Evolutionary conservation across 2,888 invertebrate species (phyloP).

Genomic region (Morpho achilles): DNA sequence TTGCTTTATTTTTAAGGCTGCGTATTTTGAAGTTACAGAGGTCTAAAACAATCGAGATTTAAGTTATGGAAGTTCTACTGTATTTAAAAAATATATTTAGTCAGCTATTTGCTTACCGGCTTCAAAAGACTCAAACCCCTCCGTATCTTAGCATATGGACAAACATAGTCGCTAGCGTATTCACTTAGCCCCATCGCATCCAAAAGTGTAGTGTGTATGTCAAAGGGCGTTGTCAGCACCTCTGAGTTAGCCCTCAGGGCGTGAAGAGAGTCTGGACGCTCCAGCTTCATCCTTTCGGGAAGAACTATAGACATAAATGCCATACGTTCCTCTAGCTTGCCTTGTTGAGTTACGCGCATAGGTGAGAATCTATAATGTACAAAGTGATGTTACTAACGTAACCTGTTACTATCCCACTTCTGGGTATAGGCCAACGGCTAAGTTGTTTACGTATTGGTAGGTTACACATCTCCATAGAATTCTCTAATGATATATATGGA

Average conservation of each 20-base stretch:
- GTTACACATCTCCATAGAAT: too few relatives aligned
- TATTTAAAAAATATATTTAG: too few relatives aligned
- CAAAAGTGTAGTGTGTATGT: constrained; percentile 85
- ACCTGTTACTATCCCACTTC: too few relatives aligned
- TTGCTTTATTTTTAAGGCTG: too few relatives aligned
- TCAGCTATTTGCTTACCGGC: constrained; percentile 22
- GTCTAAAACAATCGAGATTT: too few relatives aligned
- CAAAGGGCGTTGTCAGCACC: constrained; percentile 89
- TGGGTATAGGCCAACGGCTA: too few relatives aligned
- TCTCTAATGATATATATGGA: too few relatives aligned
- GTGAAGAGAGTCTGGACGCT: constrained; percentile 78
- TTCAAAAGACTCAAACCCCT: constrained; percentile 34
- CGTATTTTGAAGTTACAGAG: too few relatives aligned
- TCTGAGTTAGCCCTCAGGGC: constrained; percentile 82
- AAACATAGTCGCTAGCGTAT: constrained; percentile 24
- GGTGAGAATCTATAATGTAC: constrained; percentile 26
- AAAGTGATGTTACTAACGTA: not conserved
- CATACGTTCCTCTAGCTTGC: constrained; percentile 93
- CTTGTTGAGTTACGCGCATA: constrained; percentile 46
- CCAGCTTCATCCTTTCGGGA: constrained; percentile 83
- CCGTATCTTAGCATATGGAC: constrained; percentile 24
- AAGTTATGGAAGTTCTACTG: too few relatives aligned
- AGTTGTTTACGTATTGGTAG: too few relatives aligned
- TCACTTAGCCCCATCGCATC: constrained; percentile 30
- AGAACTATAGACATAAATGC: constrained; percentile 90